Conservation (phyloP, 2,888 invertebrate species). For the Limenitis camilla region DNA sequence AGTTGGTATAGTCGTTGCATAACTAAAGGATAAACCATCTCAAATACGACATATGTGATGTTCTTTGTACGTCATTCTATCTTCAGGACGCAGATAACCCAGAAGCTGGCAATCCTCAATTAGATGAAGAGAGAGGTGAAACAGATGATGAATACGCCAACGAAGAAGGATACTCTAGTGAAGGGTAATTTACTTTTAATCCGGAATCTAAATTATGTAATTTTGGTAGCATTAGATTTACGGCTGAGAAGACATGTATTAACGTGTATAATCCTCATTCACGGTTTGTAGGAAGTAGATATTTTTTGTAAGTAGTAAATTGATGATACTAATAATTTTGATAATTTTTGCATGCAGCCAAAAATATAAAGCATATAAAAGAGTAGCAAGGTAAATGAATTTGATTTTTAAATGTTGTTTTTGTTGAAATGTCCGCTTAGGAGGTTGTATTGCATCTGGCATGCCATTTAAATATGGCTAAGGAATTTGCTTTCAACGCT, state of each 20-base stretch:
- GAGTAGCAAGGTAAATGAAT: constrained; percentile 54
- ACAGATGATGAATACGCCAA: constrained; percentile 79
- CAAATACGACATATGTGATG: not conserved
- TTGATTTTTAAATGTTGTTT: not conserved
- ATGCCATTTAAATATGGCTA: too few relatives aligned
- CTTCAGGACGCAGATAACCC: constrained; percentile 51
- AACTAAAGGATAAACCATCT: not conserved
- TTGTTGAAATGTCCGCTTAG: too few relatives aligned
- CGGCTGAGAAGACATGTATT: too few relatives aligned
- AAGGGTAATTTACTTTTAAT: constrained; percentile 62
- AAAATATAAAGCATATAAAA: constrained; percentile 54
- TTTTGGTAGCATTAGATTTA: too few relatives aligned
- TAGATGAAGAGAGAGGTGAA: constrained; percentile 75
- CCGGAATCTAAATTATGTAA: too few relatives aligned
- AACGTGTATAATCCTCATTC: too few relatives aligned
- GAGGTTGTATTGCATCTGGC: too few relatives aligned
- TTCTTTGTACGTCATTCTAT: not conserved
- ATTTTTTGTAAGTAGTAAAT: too few relatives aligned
- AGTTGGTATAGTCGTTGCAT: not conserved
- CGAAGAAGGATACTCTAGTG: constrained; percentile 78
- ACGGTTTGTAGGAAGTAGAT: too few relatives aligned
- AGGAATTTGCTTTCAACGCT: too few relatives aligned
- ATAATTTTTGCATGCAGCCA: constrained; percentile 47
- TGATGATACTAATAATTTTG: too few relatives aligned
- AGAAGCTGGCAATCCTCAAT: constrained; percentile 59